phyloP scores from a whole-genome alignment of 2,113 vertebrate genomes.

The Parus major region DNA sequence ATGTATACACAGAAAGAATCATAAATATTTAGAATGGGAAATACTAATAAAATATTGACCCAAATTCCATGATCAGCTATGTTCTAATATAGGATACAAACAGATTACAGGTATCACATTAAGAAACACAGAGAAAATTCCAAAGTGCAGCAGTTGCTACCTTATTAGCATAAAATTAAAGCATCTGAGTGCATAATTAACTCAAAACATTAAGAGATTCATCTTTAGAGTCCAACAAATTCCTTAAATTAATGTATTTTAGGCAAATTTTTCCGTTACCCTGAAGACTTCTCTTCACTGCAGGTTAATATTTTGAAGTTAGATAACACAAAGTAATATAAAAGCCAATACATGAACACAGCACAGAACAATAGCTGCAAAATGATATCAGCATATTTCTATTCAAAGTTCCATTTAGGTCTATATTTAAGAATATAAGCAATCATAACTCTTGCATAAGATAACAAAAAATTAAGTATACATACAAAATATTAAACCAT shows the following conservation, averaged over 20 bases:
- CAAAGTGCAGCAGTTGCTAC: slow-evolving; percentile 32
- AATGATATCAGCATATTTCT: slow-evolving; percentile 30
- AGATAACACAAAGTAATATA: slow-evolving; percentile 53
- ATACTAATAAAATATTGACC: slow-evolving; percentile 27
- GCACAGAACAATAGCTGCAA: slow-evolving; percentile 48
- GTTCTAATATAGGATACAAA: slow-evolving; percentile 15
- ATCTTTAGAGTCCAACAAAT: slow-evolving; percentile 61
- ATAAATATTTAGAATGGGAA: slow-evolving; percentile 42
- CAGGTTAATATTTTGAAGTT: slow-evolving; percentile 16
- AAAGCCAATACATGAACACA: slow-evolving; percentile 8
- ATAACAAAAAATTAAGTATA: neutral
- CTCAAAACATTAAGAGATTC: slow-evolving; percentile 33
- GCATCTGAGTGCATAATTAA: slow-evolving; percentile 58
- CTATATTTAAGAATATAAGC: slow-evolving; percentile 54
- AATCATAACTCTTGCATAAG: neutral
- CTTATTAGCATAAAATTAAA: slow-evolving; percentile 72
- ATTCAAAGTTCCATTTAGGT: slow-evolving; percentile 10
- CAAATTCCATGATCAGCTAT: neutral
- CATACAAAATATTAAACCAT: slow-evolving; percentile 24
- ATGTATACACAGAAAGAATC: neutral
- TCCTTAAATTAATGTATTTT: slow-evolving; percentile 55
- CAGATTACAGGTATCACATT: slow-evolving; percentile 47
- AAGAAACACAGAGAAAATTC: slow-evolving; percentile 61
- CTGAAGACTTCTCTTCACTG: slow-evolving; percentile 44
- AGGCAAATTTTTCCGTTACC: slow-evolving; percentile 19